Base-by-base conservation (phyloP, 53 echinoderm and acorn worm genomes). In the Temnopleurus reevesii region DNA sequence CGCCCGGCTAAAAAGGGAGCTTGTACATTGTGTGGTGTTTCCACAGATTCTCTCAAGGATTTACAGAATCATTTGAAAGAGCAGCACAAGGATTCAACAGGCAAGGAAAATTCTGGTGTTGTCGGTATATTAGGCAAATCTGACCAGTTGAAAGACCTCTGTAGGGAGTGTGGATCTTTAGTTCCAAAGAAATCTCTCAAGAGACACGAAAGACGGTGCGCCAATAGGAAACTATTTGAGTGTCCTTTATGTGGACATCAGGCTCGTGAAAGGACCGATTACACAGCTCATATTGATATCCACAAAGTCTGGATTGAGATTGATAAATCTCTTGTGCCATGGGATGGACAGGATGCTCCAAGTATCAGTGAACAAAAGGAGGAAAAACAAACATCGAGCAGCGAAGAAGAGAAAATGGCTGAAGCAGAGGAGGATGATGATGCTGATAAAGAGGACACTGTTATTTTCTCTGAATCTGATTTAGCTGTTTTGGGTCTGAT, bases 161-260 rank as follows among this genome's bases (percentile, higher is more conserved):
- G 94, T 29, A 28, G 84, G 44, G 65, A 81, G 31, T 94, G 94
- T 90, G 92, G 89, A 15, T 34, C 57, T 25, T 12, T 71, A 0
- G 79, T 92, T 55, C 53, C 92, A 1, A 85, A 77, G 28, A 84
- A 76, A 83, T 83, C 92, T 4, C 89, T 82, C 53, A 89, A 90
- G 19, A 92, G 94, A 41, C 96, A 96, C 59, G 92, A 93, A 17
- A 89, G 93, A 24, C 86, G 96, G 25, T 96, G 96, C 76, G 61
- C 76, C 8, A 96, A 96, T 60, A 91, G 81, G 60, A 94, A 94
- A 44, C 93, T 89, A 17, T 94, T 89, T 71, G 86, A 91, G 25
- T 99, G 99, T 86, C 90, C 90, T 10, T 89, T 99, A 19, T 96
- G 99, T 61, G 80, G 93, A 71, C 99, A 99, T 66, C 91, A 99